phyloP scores from a whole-genome alignment of 2,113 vertebrate genomes.

The Romanogobio albipinnatus region DNA sequence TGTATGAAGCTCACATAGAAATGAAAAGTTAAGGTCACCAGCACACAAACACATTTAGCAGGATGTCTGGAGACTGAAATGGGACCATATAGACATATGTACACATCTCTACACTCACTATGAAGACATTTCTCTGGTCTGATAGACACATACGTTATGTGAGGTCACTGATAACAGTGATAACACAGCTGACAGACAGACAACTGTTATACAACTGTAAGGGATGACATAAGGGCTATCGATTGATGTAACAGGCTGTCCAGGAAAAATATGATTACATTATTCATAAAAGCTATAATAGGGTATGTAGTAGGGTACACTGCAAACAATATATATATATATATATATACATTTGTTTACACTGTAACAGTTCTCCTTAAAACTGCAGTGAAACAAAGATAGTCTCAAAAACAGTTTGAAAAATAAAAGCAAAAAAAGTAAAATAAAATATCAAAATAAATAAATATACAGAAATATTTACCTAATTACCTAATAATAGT shows the following conservation, averaged over 20 bases:
- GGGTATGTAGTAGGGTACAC: too few species aligned
- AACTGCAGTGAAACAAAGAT: too few species aligned
- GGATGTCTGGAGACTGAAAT: background rate
- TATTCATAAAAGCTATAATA: too few species aligned
- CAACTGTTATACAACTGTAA: background rate
- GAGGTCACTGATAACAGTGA: background rate
- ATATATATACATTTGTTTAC: too few species aligned
- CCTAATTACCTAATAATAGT: too few species aligned
- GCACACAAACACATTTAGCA: background rate
- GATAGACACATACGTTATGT: constrained; percentile 11
- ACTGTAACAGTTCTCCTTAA: too few species aligned
- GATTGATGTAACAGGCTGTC: background rate
- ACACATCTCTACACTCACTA: background rate
- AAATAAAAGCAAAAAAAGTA: too few species aligned
- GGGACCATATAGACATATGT: background rate
- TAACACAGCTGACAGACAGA: background rate
- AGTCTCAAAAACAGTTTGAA: too few species aligned
- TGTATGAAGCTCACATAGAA: constrained; percentile 34
- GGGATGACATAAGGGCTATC: background rate
- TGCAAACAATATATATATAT: too few species aligned
- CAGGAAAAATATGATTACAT: too few species aligned
- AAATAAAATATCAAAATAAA: too few species aligned
- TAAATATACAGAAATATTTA: too few species aligned
- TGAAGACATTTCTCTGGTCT: background rate
- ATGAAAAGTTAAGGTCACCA: constrained; percentile 39